phyloP scores from a whole-genome alignment of 30 jellyfish, hydroid and myxozoan species.

The Calvadosia cruxmelitensis region DNA sequence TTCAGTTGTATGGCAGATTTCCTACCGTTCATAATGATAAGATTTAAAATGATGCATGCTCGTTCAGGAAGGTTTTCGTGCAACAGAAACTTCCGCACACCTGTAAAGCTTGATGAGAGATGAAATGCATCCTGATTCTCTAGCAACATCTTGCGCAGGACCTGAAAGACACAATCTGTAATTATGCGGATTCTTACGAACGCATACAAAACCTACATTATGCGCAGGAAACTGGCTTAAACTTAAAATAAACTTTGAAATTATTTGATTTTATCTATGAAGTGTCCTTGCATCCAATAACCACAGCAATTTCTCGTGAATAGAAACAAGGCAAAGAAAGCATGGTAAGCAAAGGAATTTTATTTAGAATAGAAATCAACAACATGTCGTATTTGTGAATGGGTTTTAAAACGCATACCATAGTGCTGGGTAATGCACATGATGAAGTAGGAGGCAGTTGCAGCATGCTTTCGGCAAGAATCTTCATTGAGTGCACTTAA shows the following conservation, averaged over 20 bases:
- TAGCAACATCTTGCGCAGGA: constrained; percentile 52
- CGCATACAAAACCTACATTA: too few relatives aligned
- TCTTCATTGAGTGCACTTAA: constrained; percentile 1
- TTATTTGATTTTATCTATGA: too few relatives aligned
- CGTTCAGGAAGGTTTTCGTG: not conserved
- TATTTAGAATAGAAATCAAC: too few relatives aligned
- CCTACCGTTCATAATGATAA: too few relatives aligned
- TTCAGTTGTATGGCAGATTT: constrained; percentile 24
- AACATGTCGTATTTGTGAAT: not conserved
- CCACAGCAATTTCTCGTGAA: too few relatives aligned
- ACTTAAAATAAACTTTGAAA: too few relatives aligned
- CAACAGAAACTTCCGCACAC: constrained; percentile 1
- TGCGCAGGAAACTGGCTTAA: too few relatives aligned
- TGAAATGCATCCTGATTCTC: constrained; percentile 43
- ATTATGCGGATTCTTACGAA: too few relatives aligned
- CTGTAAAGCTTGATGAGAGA: constrained; percentile 42
- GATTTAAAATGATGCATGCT: not conserved
- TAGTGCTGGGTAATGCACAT: constrained; percentile 14
- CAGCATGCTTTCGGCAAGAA: not conserved
- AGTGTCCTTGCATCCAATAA: too few relatives aligned
- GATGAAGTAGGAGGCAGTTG: constrained; percentile 24
- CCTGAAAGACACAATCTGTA: constrained; percentile 16
- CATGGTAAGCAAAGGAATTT: too few relatives aligned
- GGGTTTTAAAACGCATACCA: constrained; percentile 7
- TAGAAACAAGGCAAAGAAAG: too few relatives aligned